These are phyloP conservation scores for Drosophila helvetica DNA, from an alignment of 2,888 invertebrate genomes.

Conservation along the genomic window DNA sequence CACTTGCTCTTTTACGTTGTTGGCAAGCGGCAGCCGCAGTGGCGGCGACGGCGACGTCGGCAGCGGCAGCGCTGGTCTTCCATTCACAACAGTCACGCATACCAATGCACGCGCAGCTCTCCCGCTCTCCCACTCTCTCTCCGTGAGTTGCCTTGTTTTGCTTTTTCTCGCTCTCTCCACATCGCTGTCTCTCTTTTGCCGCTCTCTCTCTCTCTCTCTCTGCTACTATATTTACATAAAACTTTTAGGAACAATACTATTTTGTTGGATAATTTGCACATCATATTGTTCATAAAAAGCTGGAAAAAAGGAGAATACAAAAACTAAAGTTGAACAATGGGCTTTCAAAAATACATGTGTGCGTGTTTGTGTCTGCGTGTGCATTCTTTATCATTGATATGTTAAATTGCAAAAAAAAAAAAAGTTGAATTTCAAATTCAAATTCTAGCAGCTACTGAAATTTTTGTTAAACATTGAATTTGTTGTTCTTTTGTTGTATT, in stretches of 20 bases:
- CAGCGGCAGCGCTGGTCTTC: constrained; percentile 34
- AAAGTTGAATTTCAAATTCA: constrained; percentile 40
- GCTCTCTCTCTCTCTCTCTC: background rate
- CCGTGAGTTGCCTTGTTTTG: constrained; percentile 32
- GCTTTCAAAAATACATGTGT: constrained; percentile 36
- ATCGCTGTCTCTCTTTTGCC: constrained; percentile 18
- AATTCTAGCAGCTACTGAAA: constrained; percentile 34
- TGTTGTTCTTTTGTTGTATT: constrained; percentile 20
- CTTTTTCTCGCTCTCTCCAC: background rate
- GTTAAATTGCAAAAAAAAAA: constrained; percentile 42
- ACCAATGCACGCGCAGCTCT: constrained; percentile 24
- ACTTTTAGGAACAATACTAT: constrained; percentile 58
- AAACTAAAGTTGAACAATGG: constrained; percentile 31
- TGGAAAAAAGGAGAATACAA: constrained; percentile 38
- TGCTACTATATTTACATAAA: constrained; percentile 55
- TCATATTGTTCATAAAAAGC: constrained; percentile 54
- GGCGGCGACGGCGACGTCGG: no score
- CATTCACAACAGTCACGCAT: constrained; percentile 62
- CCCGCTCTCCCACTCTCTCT: constrained; percentile 43
- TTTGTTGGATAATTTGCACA: constrained; percentile 49
- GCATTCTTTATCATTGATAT: constrained; percentile 47
- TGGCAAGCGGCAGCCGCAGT: constrained; percentile 28
- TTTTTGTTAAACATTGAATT: constrained; percentile 15
- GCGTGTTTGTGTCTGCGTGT: constrained; percentile 22
- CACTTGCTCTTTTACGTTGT: constrained; percentile 50